Base-by-base conservation (phyloP, 2,797 vertebrate species). In the Ctenopoma kingsleyae region DNA sequence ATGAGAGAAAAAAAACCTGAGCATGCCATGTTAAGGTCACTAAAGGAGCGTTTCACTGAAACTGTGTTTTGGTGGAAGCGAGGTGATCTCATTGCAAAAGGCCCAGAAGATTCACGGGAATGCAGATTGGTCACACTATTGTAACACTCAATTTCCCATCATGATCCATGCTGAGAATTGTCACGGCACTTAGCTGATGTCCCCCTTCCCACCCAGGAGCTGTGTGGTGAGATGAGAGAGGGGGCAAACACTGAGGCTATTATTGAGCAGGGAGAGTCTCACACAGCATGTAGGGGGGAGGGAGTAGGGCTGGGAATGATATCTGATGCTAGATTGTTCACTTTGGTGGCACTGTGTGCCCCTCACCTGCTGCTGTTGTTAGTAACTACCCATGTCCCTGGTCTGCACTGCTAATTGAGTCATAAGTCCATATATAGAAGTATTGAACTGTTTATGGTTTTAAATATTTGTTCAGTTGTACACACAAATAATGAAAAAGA, bases 121-220 rank as follows among this genome's bases (percentile, higher is more conserved):
- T 77, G 82, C 71, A 43, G 78, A 93, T 93, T 91, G 76, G 88
- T 92, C 90, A 93, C 91, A 90, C 83, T 78, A 91, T 86, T 87
- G 84, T 85, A 20, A 59, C 16, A 32, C 80, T 81, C 86, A 65
- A 82, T 88, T 89, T 91, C 86, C 80, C 85, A 89, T 90, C 83
- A 84, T 32, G 70, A 85, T 80, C 70, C 87, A 90, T 83, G 90
- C 88, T 90, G 88, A 83, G 92, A 89, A 93, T 77, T 82, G 86
- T 90, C 89, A 93, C 81, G 82, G 79, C 74, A 89, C 87, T 93
- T 93, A 90, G 81, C 81, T 89, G 81, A 90, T 83, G 76, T 27
- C 49, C 64, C 12, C 60, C 66, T 35, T 22, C 44, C 53, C 68
- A 58, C 30, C 65, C 80, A 67, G 67, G 81, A 70, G 82, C 63